Evolutionary conservation across 1,140 invertebrate species (phyloP).

Genomic region (Penaeus japonicus): DNA sequence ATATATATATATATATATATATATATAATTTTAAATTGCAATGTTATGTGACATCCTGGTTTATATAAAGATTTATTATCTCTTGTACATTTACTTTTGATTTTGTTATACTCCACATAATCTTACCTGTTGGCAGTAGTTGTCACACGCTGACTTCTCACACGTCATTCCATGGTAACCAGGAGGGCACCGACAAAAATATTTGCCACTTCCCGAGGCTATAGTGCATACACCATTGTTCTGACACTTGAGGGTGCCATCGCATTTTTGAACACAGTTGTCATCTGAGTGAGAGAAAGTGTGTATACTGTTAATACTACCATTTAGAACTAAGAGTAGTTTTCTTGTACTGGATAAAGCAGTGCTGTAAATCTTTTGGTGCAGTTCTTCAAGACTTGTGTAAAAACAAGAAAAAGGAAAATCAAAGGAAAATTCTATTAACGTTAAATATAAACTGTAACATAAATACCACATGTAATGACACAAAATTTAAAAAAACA

Average conservation of each 20-base stretch:
- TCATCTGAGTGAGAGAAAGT: too few species aligned
- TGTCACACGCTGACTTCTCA: slow-evolving; percentile 60
- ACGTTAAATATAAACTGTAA: too few species aligned
- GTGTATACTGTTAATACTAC: too few species aligned
- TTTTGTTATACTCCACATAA: background rate
- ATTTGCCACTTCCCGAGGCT: slow-evolving; percentile 21
- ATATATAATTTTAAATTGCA: background rate
- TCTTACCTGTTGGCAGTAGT: background rate
- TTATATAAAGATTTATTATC: background rate
- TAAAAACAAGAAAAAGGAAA: too few species aligned
- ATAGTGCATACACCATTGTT: slow-evolving; percentile 44
- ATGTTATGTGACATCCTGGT: background rate
- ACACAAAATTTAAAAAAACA: too few species aligned
- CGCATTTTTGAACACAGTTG: too few species aligned
- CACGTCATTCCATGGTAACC: slow-evolving; percentile 64
- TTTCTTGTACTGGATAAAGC: too few species aligned
- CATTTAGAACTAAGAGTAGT: too few species aligned
- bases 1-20: slow-evolving; percentile 13
- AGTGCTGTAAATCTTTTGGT: too few species aligned
- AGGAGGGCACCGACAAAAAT: slow-evolving; percentile 63
- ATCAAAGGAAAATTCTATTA: too few species aligned
- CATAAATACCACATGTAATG: too few species aligned
- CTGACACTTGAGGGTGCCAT: background rate
- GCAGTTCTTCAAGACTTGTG: too few species aligned
- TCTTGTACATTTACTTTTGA: background rate